A percentile compares a stretch with the other conserved stretches of the same genome.
These are phyloP conservation scores for Lycaon pictus DNA, from an alignment of 2,113 vertebrate species.

Conservation along the genomic window DNA sequence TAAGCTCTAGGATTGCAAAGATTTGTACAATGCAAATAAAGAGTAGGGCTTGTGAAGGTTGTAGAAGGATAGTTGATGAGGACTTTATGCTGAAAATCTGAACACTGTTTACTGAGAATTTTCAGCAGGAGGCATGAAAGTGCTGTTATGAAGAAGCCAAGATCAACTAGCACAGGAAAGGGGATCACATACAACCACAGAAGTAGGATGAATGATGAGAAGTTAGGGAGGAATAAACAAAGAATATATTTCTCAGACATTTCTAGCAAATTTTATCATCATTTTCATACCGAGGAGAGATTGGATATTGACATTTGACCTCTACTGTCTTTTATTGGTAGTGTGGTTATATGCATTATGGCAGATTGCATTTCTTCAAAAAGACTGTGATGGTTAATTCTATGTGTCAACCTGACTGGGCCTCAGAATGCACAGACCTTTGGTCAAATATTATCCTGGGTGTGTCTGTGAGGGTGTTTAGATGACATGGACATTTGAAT, in stretches of 20 bases:
- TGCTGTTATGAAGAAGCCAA: not conserved
- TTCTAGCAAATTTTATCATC: not conserved
- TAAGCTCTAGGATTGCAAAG: not conserved
- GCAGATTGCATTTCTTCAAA: not conserved
- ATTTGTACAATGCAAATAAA: slow-evolving; percentile 1
- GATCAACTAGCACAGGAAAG: not conserved
- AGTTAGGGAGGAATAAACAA: not conserved
- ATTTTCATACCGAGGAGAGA: not conserved
- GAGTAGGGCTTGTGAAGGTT: not conserved
- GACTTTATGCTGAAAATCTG: not conserved
- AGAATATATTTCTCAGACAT: not conserved
- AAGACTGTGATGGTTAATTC: slow-evolving; percentile 2
- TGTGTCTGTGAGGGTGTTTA: not conserved
- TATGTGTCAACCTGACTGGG: not conserved
- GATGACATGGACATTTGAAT: not conserved
- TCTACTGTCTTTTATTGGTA: not conserved
- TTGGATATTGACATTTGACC: not conserved
- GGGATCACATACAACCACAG: not conserved
- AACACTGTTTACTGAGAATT: not conserved
- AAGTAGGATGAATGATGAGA: not conserved
- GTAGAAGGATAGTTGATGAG: not conserved
- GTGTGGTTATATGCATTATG: not conserved
- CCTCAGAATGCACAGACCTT: not conserved
- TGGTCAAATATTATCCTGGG: not conserved
- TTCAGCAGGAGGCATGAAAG: not conserved